phyloP scores from a whole-genome alignment of 2,797 vertebrate species.

The Tolypeutes matacus region DNA sequence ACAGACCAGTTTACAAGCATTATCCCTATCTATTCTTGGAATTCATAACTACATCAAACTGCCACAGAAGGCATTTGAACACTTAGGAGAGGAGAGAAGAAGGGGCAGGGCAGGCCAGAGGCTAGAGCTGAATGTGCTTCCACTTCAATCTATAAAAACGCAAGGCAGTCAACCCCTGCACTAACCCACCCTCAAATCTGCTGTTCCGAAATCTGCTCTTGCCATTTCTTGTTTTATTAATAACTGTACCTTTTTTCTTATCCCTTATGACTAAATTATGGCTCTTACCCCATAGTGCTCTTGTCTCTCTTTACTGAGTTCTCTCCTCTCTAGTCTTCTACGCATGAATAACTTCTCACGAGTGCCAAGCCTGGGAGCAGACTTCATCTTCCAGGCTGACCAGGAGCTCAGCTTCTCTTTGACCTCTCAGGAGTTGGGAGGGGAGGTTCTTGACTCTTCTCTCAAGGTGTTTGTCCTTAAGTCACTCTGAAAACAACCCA shows the following conservation, averaged over 20 bases:
- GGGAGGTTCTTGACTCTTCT: neutral
- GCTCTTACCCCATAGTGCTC: neutral
- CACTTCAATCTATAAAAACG: neutral
- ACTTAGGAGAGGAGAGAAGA: neutral
- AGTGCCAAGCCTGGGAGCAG: neutral
- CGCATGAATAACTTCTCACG: neutral
- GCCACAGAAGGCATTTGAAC: neutral
- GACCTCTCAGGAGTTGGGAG: neutral
- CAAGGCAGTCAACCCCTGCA: neutral
- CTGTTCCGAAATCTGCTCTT: neutral
- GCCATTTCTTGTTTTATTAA: slow-evolving; percentile 22
- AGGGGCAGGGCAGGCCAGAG: neutral
- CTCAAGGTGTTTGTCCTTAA: neutral
- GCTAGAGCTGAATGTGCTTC: neutral
- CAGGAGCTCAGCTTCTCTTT: neutral
- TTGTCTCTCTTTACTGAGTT: slow-evolving; percentile 5
- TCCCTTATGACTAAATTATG: neutral
- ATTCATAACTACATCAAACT: no score
- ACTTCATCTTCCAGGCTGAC: neutral
- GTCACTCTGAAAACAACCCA: neutral
- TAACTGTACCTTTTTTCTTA: slow-evolving; percentile 2
- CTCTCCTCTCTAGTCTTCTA: slow-evolving; percentile 13
- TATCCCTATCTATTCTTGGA: no score
- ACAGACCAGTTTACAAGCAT: no score
- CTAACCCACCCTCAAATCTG: neutral